Evolutionary conservation across 1,140 invertebrate genomes (phyloP).

Genomic region (Temnothorax curvispinosus): DNA sequence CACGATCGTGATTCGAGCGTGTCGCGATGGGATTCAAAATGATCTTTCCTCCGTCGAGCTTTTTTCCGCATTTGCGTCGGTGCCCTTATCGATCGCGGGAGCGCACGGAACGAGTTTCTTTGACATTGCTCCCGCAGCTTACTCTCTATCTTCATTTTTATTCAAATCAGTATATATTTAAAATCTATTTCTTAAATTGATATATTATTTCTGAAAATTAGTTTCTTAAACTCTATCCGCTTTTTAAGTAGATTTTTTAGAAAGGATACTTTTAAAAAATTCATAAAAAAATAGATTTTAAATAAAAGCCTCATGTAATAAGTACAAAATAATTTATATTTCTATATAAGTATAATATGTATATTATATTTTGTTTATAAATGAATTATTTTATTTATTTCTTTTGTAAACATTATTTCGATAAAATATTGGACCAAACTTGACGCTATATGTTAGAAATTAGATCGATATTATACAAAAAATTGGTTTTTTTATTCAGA

Average conservation of each 20-base stretch:
- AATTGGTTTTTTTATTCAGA: not conserved
- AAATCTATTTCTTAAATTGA: not conserved
- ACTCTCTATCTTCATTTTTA: not conserved
- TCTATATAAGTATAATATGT: not conserved
- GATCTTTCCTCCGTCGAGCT: not conserved
- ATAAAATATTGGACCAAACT: not conserved
- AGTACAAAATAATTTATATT: not conserved
- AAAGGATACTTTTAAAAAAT: too few species aligned
- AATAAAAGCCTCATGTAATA: not conserved
- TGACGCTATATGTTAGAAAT: not conserved
- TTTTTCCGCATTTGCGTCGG: not conserved
- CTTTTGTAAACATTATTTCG: not conserved
- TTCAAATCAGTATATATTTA: not conserved
- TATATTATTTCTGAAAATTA: not conserved
- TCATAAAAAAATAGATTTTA: not conserved
- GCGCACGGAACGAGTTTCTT: not conserved
- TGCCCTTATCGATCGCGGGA: not conserved
- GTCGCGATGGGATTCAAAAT: not conserved
- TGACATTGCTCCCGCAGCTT: too few species aligned
- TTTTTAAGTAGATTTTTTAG: too few species aligned
- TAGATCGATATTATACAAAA: not conserved
- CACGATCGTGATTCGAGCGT: constrained; percentile 66
- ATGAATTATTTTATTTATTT: constrained; percentile 4
- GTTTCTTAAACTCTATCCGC: too few species aligned
- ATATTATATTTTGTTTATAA: not conserved